phyloP scores from a whole-genome alignment of 37 sponge, comb jelly and placozoan species.

The Petrosia ficiformis region DNA sequence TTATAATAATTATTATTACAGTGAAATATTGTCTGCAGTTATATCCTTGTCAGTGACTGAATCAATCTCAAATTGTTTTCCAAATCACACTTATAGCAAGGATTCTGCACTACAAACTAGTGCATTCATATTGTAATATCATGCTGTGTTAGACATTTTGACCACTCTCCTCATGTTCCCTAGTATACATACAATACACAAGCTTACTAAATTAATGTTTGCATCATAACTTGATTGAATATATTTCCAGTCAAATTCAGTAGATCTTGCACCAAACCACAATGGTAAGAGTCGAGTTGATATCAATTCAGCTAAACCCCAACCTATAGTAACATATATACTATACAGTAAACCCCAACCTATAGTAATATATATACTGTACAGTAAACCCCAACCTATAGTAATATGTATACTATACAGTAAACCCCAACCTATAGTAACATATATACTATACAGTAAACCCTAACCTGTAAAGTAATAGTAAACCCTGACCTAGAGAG shows the following conservation, averaged over 20 bases:
- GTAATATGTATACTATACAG: no score
- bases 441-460: no score
- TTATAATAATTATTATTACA: no score
- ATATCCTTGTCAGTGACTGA: conserved; percentile 40
- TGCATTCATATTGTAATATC: no score
- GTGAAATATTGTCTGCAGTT: conserved; percentile 9
- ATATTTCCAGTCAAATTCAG: conserved; percentile 90
- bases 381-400: no score
- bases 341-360: background rate
- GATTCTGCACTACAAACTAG: no score
- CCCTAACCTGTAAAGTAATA: no score
- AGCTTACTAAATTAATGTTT: conserved; percentile 82
- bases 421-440: no score
- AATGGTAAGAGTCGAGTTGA: conserved; percentile 83
- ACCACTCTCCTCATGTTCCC: conserved; percentile 49
- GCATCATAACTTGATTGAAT: conserved; percentile 70
- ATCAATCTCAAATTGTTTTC: no score
- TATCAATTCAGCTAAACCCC: conserved; percentile 82
- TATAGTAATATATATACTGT: background rate
- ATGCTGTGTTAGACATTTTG: no score
- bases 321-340: conserved; percentile 38
- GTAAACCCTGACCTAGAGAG: no score
- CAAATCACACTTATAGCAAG: no score
- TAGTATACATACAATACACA: background rate
- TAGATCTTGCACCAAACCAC: conserved; percentile 91